Percentiles rank a stretch among this genome's conserved stretches.
These are phyloP conservation scores for Helicoverpa armigera DNA, from an alignment of 1,140 invertebrate species.

Conservation along the genomic window DNA sequence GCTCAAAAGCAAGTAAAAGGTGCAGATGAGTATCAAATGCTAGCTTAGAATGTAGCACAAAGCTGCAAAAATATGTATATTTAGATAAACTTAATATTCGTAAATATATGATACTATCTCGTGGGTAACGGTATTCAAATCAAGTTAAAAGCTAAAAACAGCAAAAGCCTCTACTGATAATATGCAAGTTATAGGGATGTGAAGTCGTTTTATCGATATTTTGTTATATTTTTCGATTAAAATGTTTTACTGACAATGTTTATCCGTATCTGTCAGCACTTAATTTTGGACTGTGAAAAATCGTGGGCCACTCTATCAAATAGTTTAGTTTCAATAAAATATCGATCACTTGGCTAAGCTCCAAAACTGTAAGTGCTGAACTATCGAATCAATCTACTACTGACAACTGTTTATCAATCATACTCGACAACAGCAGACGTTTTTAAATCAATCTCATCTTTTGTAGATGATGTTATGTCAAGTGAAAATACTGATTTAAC, in stretches of 20 bases:
- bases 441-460: neutral
- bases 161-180: too few relatives aligned
- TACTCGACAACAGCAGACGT: neutral
- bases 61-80: neutral
- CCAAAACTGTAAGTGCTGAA: neutral
- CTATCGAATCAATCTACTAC: conserved; percentile 8
- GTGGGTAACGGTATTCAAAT: too few relatives aligned
- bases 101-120: too few relatives aligned
- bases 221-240: too few relatives aligned
- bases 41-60: neutral
- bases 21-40: neutral
- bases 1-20: neutral
- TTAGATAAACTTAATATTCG: too few relatives aligned
- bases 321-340: conserved; percentile 17
- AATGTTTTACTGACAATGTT: neutral
- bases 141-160: too few relatives aligned
- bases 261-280: neutral
- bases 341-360: conserved; percentile 3
- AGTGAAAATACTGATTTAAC: neutral
- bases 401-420: conserved; percentile 19
- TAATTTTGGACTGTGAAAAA: neutral
- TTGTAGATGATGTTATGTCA: neutral
- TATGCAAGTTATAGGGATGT: too few relatives aligned
- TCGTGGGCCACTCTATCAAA: conserved; percentile 4
- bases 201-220: too few relatives aligned